A percentile compares a stretch with the other conserved stretches of the same genome.
phyloP scores from a whole-genome alignment of 2,888 invertebrate species.

The Pseudanteris insignis region DNA sequence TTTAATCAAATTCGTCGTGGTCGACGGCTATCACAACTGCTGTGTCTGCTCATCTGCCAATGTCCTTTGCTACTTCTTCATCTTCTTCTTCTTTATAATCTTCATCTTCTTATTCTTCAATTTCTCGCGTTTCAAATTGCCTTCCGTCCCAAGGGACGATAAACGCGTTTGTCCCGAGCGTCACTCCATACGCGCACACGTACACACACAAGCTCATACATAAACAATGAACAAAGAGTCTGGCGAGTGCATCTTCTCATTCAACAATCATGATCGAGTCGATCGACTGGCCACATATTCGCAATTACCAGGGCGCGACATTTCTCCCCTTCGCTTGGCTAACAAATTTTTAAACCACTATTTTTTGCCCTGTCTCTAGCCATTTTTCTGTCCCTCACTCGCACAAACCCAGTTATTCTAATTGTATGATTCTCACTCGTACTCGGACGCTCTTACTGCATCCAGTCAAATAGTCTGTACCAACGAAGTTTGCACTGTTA shows the following conservation, averaged over 20 bases:
- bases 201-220: no score
- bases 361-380: no score
- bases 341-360: no score
- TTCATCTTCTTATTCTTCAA: not conserved
- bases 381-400: no score
- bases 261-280: conserved; percentile 15
- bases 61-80: conserved; percentile 48
- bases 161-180: conserved; percentile 32
- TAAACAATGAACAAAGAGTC: conserved; percentile 52
- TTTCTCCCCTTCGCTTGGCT: conserved; percentile 3
- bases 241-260: conserved; percentile 44
- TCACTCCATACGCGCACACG: conserved; percentile 45
- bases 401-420: no score
- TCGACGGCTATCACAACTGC: conserved; percentile 64
- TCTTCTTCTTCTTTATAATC: not conserved
- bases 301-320: conserved; percentile 16
- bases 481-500: no score
- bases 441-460: no score
- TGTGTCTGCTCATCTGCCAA: conserved; percentile 52
- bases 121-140: not conserved
- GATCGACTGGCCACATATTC: conserved; percentile 33
- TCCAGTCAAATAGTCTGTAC: no score
- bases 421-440: no score
- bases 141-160: conserved; percentile 14
- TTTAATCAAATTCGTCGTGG: conserved; percentile 55